phyloP scores from a whole-genome alignment of 2,113 vertebrate genomes.

The Cygnus buccinator region DNA sequence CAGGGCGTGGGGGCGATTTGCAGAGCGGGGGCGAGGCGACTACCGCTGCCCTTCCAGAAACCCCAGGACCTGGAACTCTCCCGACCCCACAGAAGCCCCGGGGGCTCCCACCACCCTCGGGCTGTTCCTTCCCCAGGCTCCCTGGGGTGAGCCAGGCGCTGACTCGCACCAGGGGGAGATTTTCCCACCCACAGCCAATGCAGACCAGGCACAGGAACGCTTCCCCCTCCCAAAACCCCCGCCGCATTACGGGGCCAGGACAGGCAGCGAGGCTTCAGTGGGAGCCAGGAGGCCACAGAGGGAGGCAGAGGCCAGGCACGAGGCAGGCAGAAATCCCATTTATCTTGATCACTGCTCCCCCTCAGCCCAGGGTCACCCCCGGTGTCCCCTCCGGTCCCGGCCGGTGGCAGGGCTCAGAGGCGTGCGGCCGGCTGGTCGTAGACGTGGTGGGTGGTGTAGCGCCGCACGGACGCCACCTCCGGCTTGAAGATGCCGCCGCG shows the following conservation, averaged over 20 bases:
- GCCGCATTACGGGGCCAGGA: background rate
- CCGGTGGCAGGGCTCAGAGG: background rate
- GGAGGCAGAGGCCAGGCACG: background rate
- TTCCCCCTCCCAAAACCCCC: too few species aligned
- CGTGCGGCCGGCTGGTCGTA: background rate
- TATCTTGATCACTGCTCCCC: background rate
- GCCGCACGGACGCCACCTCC: background rate
- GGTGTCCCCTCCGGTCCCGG: too few species aligned
- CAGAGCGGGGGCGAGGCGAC: background rate
- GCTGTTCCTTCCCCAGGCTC: background rate
- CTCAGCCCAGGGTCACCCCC: too few species aligned
- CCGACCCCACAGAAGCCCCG: too few species aligned
- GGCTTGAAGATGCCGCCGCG: background rate
- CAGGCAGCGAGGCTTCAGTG: rapidly evolving
- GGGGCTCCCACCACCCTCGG: background rate
- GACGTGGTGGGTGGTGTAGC: constrained; percentile 66
- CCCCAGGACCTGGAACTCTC: background rate
- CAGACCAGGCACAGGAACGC: too few species aligned
- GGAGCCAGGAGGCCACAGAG: background rate
- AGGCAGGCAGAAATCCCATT: background rate
- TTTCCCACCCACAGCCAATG: too few species aligned
- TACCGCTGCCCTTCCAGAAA: background rate
- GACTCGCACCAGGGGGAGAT: too few species aligned
- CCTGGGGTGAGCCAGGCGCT: too few species aligned
- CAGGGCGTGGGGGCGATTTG: background rate